phyloP scores from a whole-genome alignment of 2,888 invertebrate species.

The Belgica antarctica region DNA sequence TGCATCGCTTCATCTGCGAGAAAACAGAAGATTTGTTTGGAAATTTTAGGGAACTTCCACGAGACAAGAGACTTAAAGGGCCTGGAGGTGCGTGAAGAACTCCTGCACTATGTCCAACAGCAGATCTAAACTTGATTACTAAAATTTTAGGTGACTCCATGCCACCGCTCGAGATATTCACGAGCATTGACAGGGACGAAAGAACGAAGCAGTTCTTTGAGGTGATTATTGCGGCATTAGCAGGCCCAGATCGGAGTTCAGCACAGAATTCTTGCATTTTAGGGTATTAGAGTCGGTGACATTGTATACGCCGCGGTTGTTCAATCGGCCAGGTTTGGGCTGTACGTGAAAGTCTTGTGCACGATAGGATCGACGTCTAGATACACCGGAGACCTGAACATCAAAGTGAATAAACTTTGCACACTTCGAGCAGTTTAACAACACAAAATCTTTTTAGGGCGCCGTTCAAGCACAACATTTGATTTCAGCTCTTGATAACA shows the following conservation, averaged over 20 bases:
- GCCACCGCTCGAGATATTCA: constrained; percentile 83
- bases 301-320: constrained; percentile 75
- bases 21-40: constrained; percentile 77
- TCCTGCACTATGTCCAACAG: background rate
- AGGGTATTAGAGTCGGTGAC: constrained; percentile 73
- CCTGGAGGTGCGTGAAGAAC: background rate
- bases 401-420: constrained; percentile 71
- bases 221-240: constrained; percentile 57
- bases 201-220: constrained; percentile 77
- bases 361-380: constrained; percentile 74
- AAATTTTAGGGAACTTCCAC: constrained; percentile 16
- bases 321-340: constrained; percentile 69
- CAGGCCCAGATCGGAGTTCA: background rate
- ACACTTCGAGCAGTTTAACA: constrained; percentile 15
- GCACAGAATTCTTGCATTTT: constrained; percentile 46
- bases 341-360: constrained; percentile 80
- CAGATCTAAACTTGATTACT: background rate
- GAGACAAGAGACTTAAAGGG: background rate
- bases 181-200: constrained; percentile 71
- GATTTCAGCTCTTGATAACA: constrained; percentile 68
- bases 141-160: constrained; percentile 70
- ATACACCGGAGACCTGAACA: constrained; percentile 81
- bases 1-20: constrained; percentile 83
- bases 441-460: constrained; percentile 46
- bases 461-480: constrained; percentile 45